Evolutionary conservation across 2,113 vertebrate genomes (phyloP).

Genomic region (Deroptyus accipitrinus): DNA sequence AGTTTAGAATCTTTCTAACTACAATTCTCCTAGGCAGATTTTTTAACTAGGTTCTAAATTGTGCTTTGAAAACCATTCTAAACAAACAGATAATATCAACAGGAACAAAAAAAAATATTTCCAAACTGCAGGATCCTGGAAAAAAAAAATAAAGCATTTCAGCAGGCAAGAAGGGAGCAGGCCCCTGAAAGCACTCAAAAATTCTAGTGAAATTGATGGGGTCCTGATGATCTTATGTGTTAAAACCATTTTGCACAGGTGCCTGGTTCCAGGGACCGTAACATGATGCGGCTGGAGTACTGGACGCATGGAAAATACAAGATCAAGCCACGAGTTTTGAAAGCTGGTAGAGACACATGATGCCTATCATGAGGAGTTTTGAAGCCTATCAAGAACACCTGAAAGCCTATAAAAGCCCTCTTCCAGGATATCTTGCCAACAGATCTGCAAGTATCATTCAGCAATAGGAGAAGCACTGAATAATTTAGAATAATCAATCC

Average conservation of each 20-base stretch:
- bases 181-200: background rate
- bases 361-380: background rate
- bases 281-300: background rate
- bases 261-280: background rate
- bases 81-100: background rate
- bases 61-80: background rate
- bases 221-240: background rate
- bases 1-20: background rate
- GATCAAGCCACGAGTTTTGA: background rate
- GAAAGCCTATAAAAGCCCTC: background rate
- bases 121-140: background rate
- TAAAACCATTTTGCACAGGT: background rate
- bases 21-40: background rate
- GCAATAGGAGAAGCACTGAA: background rate
- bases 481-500: conserved; percentile 13
- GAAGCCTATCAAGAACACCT: background rate
- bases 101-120: background rate
- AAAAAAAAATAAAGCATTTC: background rate
- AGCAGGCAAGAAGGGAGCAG: background rate
- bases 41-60: background rate
- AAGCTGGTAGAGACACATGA: background rate
- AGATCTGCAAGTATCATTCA: background rate
- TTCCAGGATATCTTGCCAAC: background rate
- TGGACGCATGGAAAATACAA: background rate
- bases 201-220: background rate